phyloP scores from a whole-genome alignment of 2,888 invertebrate species.

The Conomelus anceps region DNA sequence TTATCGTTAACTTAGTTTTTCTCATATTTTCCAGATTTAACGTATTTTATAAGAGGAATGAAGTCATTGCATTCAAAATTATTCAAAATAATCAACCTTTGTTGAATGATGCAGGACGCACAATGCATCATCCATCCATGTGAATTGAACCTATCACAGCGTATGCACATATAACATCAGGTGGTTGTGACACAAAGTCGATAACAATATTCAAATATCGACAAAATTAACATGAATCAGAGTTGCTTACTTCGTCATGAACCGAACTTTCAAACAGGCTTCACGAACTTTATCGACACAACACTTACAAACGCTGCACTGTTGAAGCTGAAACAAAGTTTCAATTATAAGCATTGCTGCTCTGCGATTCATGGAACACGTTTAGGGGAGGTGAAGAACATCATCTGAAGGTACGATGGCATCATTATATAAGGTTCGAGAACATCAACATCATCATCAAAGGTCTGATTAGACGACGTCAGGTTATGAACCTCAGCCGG shows the following conservation, averaged over 20 bases:
- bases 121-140: too few relatives aligned
- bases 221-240: neutral
- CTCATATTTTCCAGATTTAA: too few relatives aligned
- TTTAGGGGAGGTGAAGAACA: neutral
- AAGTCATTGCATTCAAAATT: too few relatives aligned
- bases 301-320: neutral
- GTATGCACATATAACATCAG: too few relatives aligned
- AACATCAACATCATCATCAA: neutral
- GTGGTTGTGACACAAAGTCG: too few relatives aligned
- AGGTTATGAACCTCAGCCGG: neutral
- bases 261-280: neutral
- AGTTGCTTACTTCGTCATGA: neutral
- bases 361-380: neutral
- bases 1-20: too few relatives aligned
- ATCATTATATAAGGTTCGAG: neutral
- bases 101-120: too few relatives aligned
- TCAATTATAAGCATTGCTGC: neutral
- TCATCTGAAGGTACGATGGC: neutral
- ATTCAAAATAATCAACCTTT: too few relatives aligned
- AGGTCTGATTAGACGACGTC: neutral
- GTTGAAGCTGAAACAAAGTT: neutral
- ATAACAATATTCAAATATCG: too few relatives aligned
- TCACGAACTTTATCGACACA: neutral
- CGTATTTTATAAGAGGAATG: too few relatives aligned
- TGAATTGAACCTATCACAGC: too few relatives aligned